phyloP scores from a whole-genome alignment of 1,140 invertebrate genomes.

The Scaptomyza hsui region DNA sequence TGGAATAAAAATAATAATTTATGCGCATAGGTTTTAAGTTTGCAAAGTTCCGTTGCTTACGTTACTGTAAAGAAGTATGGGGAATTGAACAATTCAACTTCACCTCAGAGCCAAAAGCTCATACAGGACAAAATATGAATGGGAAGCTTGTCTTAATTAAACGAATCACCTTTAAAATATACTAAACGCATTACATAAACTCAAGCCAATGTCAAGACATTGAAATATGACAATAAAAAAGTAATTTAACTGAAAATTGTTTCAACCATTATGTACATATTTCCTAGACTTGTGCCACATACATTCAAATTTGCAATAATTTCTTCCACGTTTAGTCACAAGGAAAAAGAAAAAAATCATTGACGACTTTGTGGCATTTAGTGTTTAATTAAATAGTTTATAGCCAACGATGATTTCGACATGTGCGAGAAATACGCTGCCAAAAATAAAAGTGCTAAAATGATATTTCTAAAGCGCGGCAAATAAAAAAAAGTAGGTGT shows the following conservation, averaged over 20 bases:
- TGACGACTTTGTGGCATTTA: conserved; percentile 42
- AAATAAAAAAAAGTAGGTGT: conserved; percentile 64
- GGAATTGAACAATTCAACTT: too few species aligned
- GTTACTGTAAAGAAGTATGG: too few species aligned
- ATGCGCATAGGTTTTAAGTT: conserved; percentile 7
- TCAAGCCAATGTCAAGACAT: conserved; percentile 14
- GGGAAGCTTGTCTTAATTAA: background rate
- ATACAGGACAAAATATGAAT: too few species aligned
- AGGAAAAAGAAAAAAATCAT: conserved; percentile 6
- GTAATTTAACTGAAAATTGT: background rate
- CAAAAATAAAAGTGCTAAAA: conserved; percentile 27
- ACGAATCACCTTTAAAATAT: background rate
- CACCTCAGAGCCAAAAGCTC: too few species aligned
- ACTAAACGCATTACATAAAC: conserved; percentile 4
- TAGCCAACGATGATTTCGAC: conserved; percentile 59
- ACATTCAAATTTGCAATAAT: conserved; percentile 14
- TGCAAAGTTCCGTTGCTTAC: background rate
- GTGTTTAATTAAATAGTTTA: conserved; percentile 56
- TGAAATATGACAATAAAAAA: conserved; percentile 14
- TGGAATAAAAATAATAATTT: conserved; percentile 11
- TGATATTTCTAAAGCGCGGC: conserved; percentile 21
- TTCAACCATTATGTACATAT: background rate
- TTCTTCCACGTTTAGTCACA: conserved; percentile 38
- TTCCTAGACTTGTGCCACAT: background rate
- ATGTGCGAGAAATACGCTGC: conserved; percentile 48